phyloP scores from a whole-genome alignment of 1,140 invertebrate genomes.

The Bemisia tabaci region DNA sequence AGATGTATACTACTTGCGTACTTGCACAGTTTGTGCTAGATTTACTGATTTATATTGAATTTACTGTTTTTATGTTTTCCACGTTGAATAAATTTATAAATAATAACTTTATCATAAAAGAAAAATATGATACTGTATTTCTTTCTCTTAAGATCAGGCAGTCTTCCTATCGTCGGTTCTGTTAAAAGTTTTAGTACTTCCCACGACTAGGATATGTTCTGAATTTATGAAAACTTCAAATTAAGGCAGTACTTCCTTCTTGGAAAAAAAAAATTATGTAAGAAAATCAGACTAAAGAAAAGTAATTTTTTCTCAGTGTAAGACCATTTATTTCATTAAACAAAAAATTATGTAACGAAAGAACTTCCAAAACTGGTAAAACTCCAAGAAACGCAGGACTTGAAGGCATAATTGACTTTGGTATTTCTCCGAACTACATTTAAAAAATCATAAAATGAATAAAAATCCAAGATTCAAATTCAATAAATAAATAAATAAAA shows the following conservation, averaged over 20 bases:
- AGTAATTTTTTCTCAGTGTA: no score
- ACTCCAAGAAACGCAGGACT: not conserved
- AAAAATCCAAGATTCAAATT: not conserved
- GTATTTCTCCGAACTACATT: not conserved
- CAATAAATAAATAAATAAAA: not conserved
- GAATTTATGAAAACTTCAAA: no score
- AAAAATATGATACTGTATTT: no score
- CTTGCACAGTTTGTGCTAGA: not conserved
- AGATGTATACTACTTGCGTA: not conserved
- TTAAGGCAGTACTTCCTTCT: no score
- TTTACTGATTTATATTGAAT: not conserved
- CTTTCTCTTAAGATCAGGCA: no score
- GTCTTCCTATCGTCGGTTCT: no score
- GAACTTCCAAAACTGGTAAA: not conserved
- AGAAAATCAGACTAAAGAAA: no score
- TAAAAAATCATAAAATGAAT: not conserved
- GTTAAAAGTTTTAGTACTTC: no score
- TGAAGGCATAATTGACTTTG: not conserved
- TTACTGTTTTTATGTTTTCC: not conserved
- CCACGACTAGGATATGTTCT: no score
- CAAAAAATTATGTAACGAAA: not conserved
- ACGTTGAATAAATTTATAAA: not conserved
- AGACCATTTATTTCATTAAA: no score
- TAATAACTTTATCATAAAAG: not conserved
- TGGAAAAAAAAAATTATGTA: no score